phyloP scores from a whole-genome alignment of 2,797 vertebrate genomes.

The Setipinna tenuifilis region DNA sequence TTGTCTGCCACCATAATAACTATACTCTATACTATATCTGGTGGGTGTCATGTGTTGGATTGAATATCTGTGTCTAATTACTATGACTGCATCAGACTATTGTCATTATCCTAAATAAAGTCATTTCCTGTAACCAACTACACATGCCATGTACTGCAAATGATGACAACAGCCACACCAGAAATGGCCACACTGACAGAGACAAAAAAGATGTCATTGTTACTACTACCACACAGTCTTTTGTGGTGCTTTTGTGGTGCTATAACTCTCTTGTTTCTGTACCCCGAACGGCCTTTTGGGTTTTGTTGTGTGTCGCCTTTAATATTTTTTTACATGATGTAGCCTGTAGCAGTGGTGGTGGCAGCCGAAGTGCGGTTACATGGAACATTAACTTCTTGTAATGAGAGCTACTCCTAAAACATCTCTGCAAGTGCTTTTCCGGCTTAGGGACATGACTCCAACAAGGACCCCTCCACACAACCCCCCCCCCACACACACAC shows the following conservation, averaged over 20 bases:
- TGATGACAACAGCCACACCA: background rate
- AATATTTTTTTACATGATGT: background rate
- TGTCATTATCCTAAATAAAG: too few species aligned
- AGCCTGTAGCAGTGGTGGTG: background rate
- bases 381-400: slow-evolving; percentile 14
- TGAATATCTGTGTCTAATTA: background rate
- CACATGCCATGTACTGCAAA: background rate
- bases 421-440: background rate
- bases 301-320: background rate
- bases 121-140: too few species aligned
- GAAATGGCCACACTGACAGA: background rate
- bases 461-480: background rate
- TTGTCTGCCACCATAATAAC: background rate
- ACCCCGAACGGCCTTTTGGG: too few species aligned
- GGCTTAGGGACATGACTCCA: background rate
- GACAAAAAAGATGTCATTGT: too few species aligned
- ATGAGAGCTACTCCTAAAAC: background rate
- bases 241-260: too few species aligned
- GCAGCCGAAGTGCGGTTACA: background rate
- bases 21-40: too few species aligned
- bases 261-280: background rate
- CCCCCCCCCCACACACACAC: too few species aligned
- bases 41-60: background rate
- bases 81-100: background rate
- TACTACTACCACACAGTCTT: too few species aligned